Evolutionary conservation across 53 echinoderm and acorn worm species (phyloP).

Genomic region (Patiria pectinifera): DNA sequence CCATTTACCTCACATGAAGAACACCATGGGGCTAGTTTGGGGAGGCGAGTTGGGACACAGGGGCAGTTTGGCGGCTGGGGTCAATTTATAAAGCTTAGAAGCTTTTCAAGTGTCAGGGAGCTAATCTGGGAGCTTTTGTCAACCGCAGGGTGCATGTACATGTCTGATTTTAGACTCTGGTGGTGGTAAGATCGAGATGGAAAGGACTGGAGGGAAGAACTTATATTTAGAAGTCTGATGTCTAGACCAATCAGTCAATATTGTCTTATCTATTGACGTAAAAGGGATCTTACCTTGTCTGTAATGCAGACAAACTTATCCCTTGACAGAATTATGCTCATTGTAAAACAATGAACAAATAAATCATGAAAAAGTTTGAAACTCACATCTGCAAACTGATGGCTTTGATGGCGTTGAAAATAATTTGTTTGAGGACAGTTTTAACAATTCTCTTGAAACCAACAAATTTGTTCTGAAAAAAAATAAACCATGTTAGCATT

Average conservation of each 20-base stretch:
- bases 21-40: slow-evolving; percentile 11
- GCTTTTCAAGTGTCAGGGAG: slow-evolving; percentile 19
- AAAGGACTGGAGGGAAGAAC: slow-evolving; percentile 13
- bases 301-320: not conserved
- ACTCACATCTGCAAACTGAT: too few relatives aligned
- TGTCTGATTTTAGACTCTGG: not conserved
- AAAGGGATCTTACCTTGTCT: not conserved
- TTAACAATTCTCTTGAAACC: too few relatives aligned
- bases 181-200: not conserved
- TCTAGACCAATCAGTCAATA: slow-evolving; percentile 35
- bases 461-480: too few relatives aligned
- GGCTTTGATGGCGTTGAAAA: too few relatives aligned
- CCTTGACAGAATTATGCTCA: not conserved
- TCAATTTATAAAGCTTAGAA: slow-evolving; percentile 45
- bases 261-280: not conserved
- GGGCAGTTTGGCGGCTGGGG: slow-evolving; percentile 9
- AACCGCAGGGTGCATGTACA: slow-evolving; percentile 17
- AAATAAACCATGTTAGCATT: too few relatives aligned
- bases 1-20: slow-evolving; percentile 55
- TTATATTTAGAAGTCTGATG: not conserved
- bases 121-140: slow-evolving; percentile 27
- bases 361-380: too few relatives aligned
- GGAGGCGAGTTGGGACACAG: not conserved
- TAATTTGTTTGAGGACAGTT: too few relatives aligned
- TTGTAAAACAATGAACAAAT: not conserved